These are phyloP conservation scores for Pelmatolapia mariae DNA, from an alignment of 2,113 vertebrate species.

Conservation along the genomic window DNA sequence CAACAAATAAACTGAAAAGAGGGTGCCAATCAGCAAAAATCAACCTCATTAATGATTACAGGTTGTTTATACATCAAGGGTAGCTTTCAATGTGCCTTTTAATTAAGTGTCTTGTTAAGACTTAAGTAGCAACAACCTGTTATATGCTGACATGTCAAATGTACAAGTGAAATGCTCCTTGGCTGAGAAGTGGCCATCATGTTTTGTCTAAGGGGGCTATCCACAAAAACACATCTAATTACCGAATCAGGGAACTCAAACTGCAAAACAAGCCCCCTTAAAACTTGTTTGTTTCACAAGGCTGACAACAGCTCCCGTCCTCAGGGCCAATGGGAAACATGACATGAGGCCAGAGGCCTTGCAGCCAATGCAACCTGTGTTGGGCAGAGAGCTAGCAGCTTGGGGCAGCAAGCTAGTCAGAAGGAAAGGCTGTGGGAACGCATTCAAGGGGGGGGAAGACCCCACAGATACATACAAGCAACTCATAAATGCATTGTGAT, in stretches of 20 bases:
- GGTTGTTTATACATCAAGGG: constrained; percentile 29
- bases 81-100: not conserved
- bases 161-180: not conserved
- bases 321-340: constrained; percentile 15
- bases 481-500: not conserved
- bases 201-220: not conserved
- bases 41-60: constrained; percentile 31
- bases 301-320: constrained; percentile 14
- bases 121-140: not conserved
- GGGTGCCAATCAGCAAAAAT: constrained; percentile 43
- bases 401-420: not conserved
- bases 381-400: not conserved
- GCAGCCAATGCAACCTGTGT: constrained; percentile 15
- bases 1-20: constrained; percentile 39
- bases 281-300: constrained; percentile 27
- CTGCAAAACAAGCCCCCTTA: not conserved
- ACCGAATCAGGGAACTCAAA: not conserved
- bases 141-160: not conserved
- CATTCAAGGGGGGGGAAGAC: not conserved
- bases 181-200: not conserved
- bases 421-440: not conserved
- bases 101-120: constrained; percentile 32
- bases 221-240: constrained; percentile 7
- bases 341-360: not conserved
- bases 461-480: not conserved